Evolutionary conservation across 2,797 vertebrate genomes (phyloP), one percentile per base, ranked within the genome.

Genomic region (Arrhamphus sclerolepis): DNA sequence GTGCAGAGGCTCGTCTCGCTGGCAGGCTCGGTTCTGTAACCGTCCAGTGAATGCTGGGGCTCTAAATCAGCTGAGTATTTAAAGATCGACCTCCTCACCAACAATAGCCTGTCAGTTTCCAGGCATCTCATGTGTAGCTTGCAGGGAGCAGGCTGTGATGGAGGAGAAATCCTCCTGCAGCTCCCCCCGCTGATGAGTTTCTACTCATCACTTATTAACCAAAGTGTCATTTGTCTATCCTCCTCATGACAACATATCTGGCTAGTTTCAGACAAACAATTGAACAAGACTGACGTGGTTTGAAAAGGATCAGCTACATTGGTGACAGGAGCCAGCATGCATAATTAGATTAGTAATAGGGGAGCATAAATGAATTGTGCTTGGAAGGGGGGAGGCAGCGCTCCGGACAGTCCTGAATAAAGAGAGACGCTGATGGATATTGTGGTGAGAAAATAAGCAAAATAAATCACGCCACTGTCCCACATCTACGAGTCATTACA

Each of bases 271-370:
- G 78, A 83, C 59, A 84, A 88, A 83, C 79, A 84, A 73, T 65
- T 49, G 62, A 75, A 2, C 61, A 70, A 64, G 82, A 84, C 54
- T 81, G 78, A 85, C 77, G 66, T 69, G 76, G 88, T 89, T 85
- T 80, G 81, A 81, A 83, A 86, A 67, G 48, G 39, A 83, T 87
- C 84, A 81, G 74, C 65, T 47, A 28, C 26, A 34, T 84, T 38
- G 18, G 62, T 70, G 82, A 77, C 84, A 74, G 72, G 75, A 87
- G 87, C 71, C 62, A 66, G 74, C 79, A 80, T 81, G 78, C 43
- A 16, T 83, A 82, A 82, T 81, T 84, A 77, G 77, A 87, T 85
- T 86, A 88, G 81, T 89, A 89, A 92, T 81, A n/a, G 73, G 69
- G 70, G 62, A 85, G 63, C 73, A 81, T 47, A 75, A 77, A 81